Conservation (phyloP, 2,888 invertebrate genomes). For the Andrena trimmerana region DNA sequence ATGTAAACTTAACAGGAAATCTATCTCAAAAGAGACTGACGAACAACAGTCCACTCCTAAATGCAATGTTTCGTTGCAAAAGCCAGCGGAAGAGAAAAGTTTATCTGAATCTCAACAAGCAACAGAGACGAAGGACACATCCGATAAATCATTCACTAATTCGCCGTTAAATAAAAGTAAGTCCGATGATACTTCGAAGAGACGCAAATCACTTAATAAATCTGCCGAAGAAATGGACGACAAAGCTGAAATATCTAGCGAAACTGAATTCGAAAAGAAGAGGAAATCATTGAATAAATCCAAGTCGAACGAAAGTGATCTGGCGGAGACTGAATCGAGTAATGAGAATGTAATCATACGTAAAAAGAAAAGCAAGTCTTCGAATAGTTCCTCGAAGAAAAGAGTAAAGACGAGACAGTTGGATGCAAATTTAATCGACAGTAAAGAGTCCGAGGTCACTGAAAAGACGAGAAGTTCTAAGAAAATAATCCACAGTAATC, state of each 20-base stretch:
- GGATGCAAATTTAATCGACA: background rate
- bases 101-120: slow-evolving; percentile 3
- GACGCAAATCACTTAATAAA: slow-evolving; percentile 35
- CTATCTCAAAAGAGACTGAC: slow-evolving; percentile 7
- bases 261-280: slow-evolving; percentile 37
- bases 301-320: slow-evolving; percentile 9
- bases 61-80: slow-evolving; percentile 1
- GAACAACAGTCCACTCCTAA: slow-evolving; percentile 1
- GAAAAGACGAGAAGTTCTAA: background rate
- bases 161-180: slow-evolving; percentile 17
- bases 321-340: slow-evolving; percentile 10
- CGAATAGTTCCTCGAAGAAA: slow-evolving; percentile 30
- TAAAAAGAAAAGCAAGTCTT: slow-evolving; percentile 17
- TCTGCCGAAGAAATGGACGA: background rate
- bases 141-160: background rate
- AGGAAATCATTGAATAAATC: slow-evolving; percentile 44
- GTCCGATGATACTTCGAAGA: background rate
- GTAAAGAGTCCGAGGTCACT: background rate
- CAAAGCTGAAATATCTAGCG: slow-evolving; percentile 35
- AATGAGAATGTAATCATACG: background rate
- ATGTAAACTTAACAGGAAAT: background rate
- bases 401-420: slow-evolving; percentile 12
- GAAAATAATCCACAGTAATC: slow-evolving; percentile 18
- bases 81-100: background rate
- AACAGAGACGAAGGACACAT: background rate